phyloP scores from a whole-genome alignment of 2,113 vertebrate genomes.

The Clarias batrachus region DNA sequence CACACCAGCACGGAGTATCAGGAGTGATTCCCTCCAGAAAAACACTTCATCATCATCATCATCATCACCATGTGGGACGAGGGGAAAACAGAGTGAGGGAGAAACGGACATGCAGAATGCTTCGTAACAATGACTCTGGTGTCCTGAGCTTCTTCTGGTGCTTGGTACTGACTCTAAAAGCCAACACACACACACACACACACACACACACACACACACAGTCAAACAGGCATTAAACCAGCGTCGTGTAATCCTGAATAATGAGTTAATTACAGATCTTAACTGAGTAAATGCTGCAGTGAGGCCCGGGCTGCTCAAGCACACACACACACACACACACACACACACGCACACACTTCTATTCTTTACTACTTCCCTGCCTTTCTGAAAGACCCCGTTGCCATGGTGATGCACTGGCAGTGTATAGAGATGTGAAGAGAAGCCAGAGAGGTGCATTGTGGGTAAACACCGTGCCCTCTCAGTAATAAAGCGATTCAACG shows the following conservation, averaged over 20 bases:
- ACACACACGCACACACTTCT: conserved; percentile 19
- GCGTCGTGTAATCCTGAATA: background rate
- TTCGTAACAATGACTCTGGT: conserved; percentile 64
- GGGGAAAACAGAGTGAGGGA: conserved; percentile 25
- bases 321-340: conserved; percentile 6
- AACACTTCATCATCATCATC: background rate
- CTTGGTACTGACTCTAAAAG: conserved; percentile 60
- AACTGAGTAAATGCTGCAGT: background rate
- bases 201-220: conserved; percentile 37
- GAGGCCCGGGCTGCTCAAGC: background rate
- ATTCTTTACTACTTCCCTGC: conserved; percentile 10
- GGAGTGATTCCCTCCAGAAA: background rate
- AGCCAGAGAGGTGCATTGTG: conserved; percentile 42
- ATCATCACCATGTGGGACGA: conserved; percentile 19
- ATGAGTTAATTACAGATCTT: background rate
- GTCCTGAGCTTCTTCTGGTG: conserved; percentile 58
- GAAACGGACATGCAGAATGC: conserved; percentile 49
- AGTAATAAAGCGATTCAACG: background rate
- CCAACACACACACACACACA: conserved; percentile 40
- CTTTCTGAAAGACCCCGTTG: conserved; percentile 29
- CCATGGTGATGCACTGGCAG: conserved; percentile 39
- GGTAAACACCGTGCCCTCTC: conserved; percentile 22
- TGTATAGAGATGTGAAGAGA: conserved; percentile 21
- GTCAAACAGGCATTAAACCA: conserved; percentile 20
- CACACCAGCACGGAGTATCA: background rate